Percentiles rank a stretch among this genome's conserved stretches.
Conservation (phyloP, 1,140 invertebrate species). For the Rhagoletis pomonella region DNA sequence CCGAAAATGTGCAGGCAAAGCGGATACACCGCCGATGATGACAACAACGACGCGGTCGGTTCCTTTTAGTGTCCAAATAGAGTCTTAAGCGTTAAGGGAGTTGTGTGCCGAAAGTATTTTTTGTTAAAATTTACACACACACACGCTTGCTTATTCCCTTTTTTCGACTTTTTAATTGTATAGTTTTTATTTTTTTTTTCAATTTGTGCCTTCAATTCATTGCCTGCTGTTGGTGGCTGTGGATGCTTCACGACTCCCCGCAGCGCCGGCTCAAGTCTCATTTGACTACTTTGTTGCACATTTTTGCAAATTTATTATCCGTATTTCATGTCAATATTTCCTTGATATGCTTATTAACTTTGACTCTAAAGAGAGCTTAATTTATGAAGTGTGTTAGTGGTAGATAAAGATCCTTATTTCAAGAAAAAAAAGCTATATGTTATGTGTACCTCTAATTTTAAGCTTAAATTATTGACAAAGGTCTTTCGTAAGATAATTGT, state of each 20-base stretch:
- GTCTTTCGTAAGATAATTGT: too few species aligned
- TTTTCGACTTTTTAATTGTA: not conserved
- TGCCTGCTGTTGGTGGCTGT: not conserved
- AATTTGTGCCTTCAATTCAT: not conserved
- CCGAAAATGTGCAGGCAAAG: constrained; percentile 29
- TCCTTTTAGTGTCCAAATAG: constrained; percentile 7
- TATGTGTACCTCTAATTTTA: too few species aligned
- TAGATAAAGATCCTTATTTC: not conserved
- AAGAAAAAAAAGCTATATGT: too few species aligned
- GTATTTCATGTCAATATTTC: not conserved
- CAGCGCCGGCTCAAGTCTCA: constrained; percentile 36
- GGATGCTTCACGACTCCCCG: constrained; percentile 3
- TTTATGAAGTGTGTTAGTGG: constrained; percentile 15
- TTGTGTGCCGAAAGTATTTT: not conserved
- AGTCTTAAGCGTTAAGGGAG: constrained; percentile 41
- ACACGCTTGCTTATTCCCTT: not conserved
- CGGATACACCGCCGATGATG: too few species aligned
- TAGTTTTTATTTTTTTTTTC: not conserved
- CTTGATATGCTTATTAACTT: constrained; percentile 33
- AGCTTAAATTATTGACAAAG: too few species aligned
- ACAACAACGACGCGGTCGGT: not conserved
- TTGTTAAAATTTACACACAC: not conserved
- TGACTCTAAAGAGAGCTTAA: not conserved
- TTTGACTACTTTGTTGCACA: constrained; percentile 4
- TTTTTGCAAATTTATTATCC: constrained; percentile 21